Evolutionary conservation across 2,888 invertebrate genomes (phyloP).

Genomic region (Pedicia rivosa): DNA sequence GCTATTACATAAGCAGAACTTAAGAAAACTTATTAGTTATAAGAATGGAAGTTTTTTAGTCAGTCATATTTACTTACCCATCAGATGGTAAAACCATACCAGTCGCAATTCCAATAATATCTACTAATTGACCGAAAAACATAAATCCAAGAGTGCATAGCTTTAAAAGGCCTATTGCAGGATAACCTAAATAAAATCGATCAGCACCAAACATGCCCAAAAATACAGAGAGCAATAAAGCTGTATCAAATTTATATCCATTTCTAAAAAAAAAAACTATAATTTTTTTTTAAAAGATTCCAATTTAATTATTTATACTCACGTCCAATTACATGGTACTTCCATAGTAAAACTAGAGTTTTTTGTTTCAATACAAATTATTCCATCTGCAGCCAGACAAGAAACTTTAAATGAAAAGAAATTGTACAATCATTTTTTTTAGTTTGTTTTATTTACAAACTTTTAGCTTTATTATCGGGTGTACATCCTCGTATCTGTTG

Average conservation of each 20-base stretch:
- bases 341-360: conserved; percentile 67
- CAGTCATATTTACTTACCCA: too few species aligned
- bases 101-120: conserved; percentile 65
- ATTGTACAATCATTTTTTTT: conserved; percentile 1
- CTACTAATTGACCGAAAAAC: conserved; percentile 87
- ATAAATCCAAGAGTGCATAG: conserved; percentile 92
- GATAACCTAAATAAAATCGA: conserved; percentile 96
- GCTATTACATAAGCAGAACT: conserved; percentile 85
- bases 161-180: conserved; percentile 86
- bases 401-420: conserved; percentile 39
- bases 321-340: conserved; percentile 91
- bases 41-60: too few species aligned
- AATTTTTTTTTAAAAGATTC: background rate
- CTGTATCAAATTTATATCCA: conserved; percentile 85
- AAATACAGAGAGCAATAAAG: conserved; percentile 86
- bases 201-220: conserved; percentile 97
- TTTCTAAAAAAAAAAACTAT: conserved; percentile 44
- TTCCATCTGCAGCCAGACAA: conserved; percentile 68
- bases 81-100: conserved; percentile 83
- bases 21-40: too few species aligned
- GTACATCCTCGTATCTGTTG: conserved; percentile 75
- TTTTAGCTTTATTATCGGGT: conserved; percentile 61
- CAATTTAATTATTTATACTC: conserved; percentile 32
- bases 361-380: conserved; percentile 64
- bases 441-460: conserved; percentile 30